Evolutionary conservation across 1,140 invertebrate genomes (phyloP), one percentile per base, ranked within the genome.

Genomic region (Drosophila willistoni): DNA sequence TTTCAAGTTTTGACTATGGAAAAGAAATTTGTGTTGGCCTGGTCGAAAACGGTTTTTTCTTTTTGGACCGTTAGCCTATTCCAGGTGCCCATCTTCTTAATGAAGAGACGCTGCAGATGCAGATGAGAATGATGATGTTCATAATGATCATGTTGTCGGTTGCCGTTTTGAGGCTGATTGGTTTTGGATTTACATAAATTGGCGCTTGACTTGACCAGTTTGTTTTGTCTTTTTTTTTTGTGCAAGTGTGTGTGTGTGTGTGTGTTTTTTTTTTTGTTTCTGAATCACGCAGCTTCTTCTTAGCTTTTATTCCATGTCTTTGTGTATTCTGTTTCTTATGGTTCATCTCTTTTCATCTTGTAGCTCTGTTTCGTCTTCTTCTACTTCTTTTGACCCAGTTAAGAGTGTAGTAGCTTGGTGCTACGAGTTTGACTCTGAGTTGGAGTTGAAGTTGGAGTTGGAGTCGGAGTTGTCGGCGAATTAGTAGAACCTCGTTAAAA

Each of bases 151-250:
- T 68, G 72, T 1, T 65, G 70, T 61, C 67, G 56, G 67, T 74
- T 77, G 72, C 59, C 59, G 75, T 74, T 63, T 78, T 76, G 62
- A 76, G 73, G 77, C 83, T 86, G 82, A 86, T 86, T 86, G 82
- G 82, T 87, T 82, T 86, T 86, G 75, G 82, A 86, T 86, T 86
- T 86, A 86, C 82, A 86, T 86, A 86, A 86, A 86, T 86, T 86
- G 83, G 82, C 82, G 72, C 76, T 78, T 75, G 76, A 68, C 72
- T 67, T 78, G 82, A 69, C 77, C 77, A 73, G 77, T 77, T 79
- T 41, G 12, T 34, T n/a, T 14, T 33, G 7, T 17, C 13, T 14
- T 34, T 25, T 44, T 17, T 33, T 44, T n/a, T 4, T 62, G 7
- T 22, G 3, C 12, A 36, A 73, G 70, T 51, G 29, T 36, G 9